A percentile compares a stretch with the other conserved stretches of the same genome.
phyloP scores from a whole-genome alignment of 1,140 invertebrate species.

The Drosophila kepulauana region DNA sequence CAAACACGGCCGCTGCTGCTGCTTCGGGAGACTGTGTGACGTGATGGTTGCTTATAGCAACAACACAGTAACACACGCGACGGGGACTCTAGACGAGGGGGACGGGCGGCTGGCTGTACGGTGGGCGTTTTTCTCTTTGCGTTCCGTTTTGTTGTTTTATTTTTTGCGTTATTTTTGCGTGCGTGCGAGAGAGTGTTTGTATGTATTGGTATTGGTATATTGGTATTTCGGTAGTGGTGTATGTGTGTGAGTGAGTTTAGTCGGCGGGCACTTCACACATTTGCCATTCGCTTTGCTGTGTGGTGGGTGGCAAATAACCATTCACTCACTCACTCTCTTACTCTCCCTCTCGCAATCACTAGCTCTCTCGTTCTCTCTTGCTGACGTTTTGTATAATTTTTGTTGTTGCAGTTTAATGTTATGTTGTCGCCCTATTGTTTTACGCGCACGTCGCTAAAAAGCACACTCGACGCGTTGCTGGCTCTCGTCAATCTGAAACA shows the following conservation, averaged over 20 bases:
- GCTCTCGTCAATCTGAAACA: slow-evolving; percentile 72
- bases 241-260: slow-evolving; percentile 56
- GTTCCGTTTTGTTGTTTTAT: slow-evolving; percentile 71
- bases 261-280: slow-evolving; percentile 52
- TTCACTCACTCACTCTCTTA: slow-evolving; percentile 26
- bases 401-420: slow-evolving; percentile 41
- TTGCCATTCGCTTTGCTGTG: slow-evolving; percentile 36
- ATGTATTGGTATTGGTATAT: slow-evolving; percentile 5
- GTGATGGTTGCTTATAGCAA: slow-evolving; percentile 55
- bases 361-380: slow-evolving; percentile 38
- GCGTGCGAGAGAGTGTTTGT: slow-evolving; percentile 26
- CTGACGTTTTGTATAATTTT: slow-evolving; percentile 50
- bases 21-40: slow-evolving; percentile 39
- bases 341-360: slow-evolving; percentile 10
- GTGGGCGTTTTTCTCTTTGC: slow-evolving; percentile 80
- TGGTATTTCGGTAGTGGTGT: too few species aligned
- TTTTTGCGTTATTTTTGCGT: slow-evolving; percentile 67
- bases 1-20: slow-evolving; percentile 32
- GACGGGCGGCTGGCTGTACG: slow-evolving; percentile 57
- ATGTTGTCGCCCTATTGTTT: slow-evolving; percentile 69
- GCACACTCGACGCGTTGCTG: slow-evolving; percentile 64
- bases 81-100: slow-evolving; percentile 13
- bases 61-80: slow-evolving; percentile 38
- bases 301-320: slow-evolving; percentile 50
- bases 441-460: slow-evolving; percentile 66